Base-by-base conservation (phyloP, 2,888 invertebrate species). In the Cepaea hortensis region DNA sequence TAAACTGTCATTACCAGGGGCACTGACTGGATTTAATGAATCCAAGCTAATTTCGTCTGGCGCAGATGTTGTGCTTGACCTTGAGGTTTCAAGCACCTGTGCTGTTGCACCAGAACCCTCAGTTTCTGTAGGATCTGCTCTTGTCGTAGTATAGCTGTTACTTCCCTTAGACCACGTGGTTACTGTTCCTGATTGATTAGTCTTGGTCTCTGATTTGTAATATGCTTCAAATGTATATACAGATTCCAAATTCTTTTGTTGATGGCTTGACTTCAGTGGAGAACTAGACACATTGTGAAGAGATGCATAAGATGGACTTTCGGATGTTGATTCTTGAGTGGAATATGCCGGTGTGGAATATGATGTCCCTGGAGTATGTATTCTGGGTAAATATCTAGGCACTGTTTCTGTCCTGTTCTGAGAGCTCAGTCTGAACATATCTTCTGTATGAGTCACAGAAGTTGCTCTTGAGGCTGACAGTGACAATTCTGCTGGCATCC, bases 31-130 rank as follows among this genome's bases (percentile, higher is more conserved):
- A 9, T 82, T 46, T 48, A 88, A 81, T 9, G 89, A 82, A 48
- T 89, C 89, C 1, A 88, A 81, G 46, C 84, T 85, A 2, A 90
- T 23, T 11, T 55, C 88, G 70, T 91, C 91, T 7, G 88, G 89
- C 62, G 90, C 90, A 61, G 90, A 91, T 3, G 89, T 88, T 61
- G 88, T 83, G 3, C 75, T 68, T 20, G 23, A 77, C 18, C 61
- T 23, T 70, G 73, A n/a, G 23, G 61, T 65, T 35, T 68, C 61
- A 81, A 65, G 23, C 11, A 35, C 46, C 35, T 61, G 23, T 20
- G 85, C 7, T 50, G 23, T 15, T 50, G 13, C 48, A 80, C n/a
- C 5, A 20, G 48, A 72, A 2, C 70, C 55, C 48, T 18, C 55
- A 15, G 81, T 18, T 23, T 68, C 81, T 35, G 81, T 23, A 7